A percentile compares a stretch with the other conserved stretches of the same genome.
Conservation (phyloP, 2,113 vertebrate genomes). For the Phainopepla nitens region DNA sequence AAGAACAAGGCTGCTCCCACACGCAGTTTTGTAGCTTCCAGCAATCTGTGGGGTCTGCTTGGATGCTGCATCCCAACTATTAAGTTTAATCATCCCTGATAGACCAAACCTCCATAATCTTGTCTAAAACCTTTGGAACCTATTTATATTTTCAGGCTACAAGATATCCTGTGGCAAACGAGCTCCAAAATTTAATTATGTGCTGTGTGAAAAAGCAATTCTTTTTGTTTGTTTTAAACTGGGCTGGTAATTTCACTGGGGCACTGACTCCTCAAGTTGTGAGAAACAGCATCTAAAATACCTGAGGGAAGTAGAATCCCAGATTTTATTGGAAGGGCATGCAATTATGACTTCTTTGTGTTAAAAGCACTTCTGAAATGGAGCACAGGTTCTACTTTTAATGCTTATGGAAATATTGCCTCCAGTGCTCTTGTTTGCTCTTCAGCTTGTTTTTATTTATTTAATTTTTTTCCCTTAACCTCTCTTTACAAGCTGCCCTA, state of each 20-base stretch:
- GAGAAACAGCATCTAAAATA: neutral
- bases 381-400: neutral
- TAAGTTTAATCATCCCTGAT: neutral
- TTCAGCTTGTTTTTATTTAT: neutral
- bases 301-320: neutral
- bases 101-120: conserved; percentile 29
- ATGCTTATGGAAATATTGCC: neutral
- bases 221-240: neutral
- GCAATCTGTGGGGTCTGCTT: neutral
- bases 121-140: conserved; percentile 37
- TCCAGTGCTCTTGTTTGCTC: neutral
- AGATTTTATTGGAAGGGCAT: neutral
- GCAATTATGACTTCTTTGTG: neutral
- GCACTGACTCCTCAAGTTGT: neutral
- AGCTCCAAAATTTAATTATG: conserved; percentile 1
- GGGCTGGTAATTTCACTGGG: neutral
- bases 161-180: conserved; percentile 30
- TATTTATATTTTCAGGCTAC: conserved; percentile 17
- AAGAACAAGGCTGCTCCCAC: neutral
- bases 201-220: neutral
- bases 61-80: neutral
- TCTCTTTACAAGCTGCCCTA: neutral
- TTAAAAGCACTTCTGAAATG: neutral
- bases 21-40: conserved; percentile 1
- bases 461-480: neutral